Conservation (phyloP, 2,113 vertebrate genomes). For the Ictalurus furcatus region DNA sequence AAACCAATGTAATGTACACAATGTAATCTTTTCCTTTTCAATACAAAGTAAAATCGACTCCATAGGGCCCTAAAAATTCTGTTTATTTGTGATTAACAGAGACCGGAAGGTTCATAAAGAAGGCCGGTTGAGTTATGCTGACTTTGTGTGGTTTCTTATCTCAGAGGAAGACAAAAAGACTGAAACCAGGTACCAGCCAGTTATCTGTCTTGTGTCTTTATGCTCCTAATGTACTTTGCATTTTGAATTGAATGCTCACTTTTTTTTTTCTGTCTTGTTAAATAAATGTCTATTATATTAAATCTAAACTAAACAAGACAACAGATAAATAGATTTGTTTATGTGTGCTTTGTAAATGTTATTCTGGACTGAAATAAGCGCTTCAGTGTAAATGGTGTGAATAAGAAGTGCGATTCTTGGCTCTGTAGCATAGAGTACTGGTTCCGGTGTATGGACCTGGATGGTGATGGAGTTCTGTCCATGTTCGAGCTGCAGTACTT, state of each 20-base stretch:
- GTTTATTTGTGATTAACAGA: conserved; percentile 63
- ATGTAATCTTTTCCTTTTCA: background rate
- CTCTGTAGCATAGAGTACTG: conserved; percentile 91
- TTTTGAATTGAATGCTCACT: background rate
- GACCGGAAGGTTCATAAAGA: conserved; percentile 79
- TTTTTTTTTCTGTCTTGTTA: background rate
- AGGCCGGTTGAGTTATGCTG: conserved; percentile 85
- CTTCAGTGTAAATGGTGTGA: background rate
- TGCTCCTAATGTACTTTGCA: background rate
- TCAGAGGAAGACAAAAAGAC: conserved; percentile 96
- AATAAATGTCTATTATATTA: background rate
- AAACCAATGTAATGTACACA: background rate
- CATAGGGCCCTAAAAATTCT: background rate
- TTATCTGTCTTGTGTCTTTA: background rate
- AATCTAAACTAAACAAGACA: background rate
- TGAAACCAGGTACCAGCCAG: conserved; percentile 80
- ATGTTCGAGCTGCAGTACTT: conserved; percentile 94
- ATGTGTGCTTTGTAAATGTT: background rate
- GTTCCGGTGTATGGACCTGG: conserved; percentile 98
- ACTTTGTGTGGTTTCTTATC: conserved; percentile 97
- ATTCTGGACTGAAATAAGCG: background rate
- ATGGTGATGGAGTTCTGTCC: conserved; percentile 89
- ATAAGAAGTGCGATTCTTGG: background rate
- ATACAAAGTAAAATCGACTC: background rate
- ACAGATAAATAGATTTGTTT: background rate